phyloP scores from a whole-genome alignment of 1,140 invertebrate genomes.

The Lepidurus apus region DNA sequence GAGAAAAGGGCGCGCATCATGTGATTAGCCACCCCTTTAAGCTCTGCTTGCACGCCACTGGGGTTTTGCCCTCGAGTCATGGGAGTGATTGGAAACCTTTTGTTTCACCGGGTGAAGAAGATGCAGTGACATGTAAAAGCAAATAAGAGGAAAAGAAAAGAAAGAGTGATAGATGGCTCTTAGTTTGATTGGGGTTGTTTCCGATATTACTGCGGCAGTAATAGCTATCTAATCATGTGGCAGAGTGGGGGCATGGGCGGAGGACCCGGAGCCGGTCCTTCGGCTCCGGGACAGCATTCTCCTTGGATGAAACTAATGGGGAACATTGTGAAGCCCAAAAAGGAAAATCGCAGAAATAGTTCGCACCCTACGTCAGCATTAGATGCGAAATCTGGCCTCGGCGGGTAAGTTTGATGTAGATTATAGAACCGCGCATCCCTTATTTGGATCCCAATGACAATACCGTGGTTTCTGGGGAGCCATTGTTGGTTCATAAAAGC shows the following conservation, averaged over 20 bases:
- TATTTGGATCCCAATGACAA: background rate
- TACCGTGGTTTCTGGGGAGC: background rate
- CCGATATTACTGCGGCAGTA: background rate
- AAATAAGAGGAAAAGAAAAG: background rate
- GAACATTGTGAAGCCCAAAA: slow-evolving; percentile 1
- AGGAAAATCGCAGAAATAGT: background rate
- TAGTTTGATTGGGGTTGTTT: background rate
- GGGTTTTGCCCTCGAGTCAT: background rate
- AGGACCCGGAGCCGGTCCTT: background rate
- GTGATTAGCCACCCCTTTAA: background rate
- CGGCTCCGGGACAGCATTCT: slow-evolving; percentile 12
- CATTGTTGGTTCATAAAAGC: background rate
- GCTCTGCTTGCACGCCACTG: background rate
- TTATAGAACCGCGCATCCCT: too few relatives aligned
- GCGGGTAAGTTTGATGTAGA: background rate
- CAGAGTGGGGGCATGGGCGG: slow-evolving; percentile 16
- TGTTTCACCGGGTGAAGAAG: background rate
- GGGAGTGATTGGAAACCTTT: slow-evolving; percentile 2
- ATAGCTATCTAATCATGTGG: slow-evolving; percentile 3
- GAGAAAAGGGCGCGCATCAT: slow-evolving; percentile 3
- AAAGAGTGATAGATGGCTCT: slow-evolving; percentile 7
- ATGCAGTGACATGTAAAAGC: background rate
- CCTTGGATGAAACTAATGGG: slow-evolving; percentile 6
- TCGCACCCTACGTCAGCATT: slow-evolving; percentile 9
- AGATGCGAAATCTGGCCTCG: slow-evolving; percentile 14